Base-by-base conservation (phyloP, 2,113 vertebrate species). In the Coptodon rendalli region DNA sequence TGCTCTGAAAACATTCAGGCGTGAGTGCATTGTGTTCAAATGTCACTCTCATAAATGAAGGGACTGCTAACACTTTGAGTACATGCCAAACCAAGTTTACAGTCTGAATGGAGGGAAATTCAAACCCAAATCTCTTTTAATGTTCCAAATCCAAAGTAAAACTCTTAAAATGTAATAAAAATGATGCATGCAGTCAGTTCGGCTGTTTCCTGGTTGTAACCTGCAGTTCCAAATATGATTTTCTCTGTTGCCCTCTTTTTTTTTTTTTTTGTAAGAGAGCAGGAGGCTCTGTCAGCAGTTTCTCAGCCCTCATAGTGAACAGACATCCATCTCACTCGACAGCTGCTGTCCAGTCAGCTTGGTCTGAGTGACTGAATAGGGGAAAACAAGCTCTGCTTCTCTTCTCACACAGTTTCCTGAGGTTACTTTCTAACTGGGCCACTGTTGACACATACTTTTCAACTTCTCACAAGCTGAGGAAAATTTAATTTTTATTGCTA, bases 251-350 rank as follows among this genome's bases (percentile, higher is more conserved):
- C 45, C 16, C 9, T 50, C 43, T 38, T 54, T 80, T 9, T 9
- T 7, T 19, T 6, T 36, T 45, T 76, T 53, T 91, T 38, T 61
- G 52, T 85, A 81, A 71, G 59, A 83, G 34, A 9, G 13, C 52
- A 50, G 40, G 22, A 68, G 34, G 17, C 85, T 40, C 43, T 36
- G 85, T 90, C 93, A 90, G 91, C 93, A 91, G 68, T 88, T 89
- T 91, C 56, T 81, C 40, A 79, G 53, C 45, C 80, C 85, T 63
- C 17, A 48, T 63, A 76, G 50, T 61, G 24, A 90, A 68, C 63
- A 84, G 80, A 88, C 61, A 91, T 94, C 91, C 84, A 88, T 93
- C 90, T 92, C 82, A 50, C 22, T 52, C 80, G 86, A 89, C 91
- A 89, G 89, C 91, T 85, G 81, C 89, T 88, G 81, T 90, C 91